These are phyloP conservation scores for Neostethus bicornis DNA, from an alignment of 2,797 vertebrate genomes.

Conservation along the genomic window DNA sequence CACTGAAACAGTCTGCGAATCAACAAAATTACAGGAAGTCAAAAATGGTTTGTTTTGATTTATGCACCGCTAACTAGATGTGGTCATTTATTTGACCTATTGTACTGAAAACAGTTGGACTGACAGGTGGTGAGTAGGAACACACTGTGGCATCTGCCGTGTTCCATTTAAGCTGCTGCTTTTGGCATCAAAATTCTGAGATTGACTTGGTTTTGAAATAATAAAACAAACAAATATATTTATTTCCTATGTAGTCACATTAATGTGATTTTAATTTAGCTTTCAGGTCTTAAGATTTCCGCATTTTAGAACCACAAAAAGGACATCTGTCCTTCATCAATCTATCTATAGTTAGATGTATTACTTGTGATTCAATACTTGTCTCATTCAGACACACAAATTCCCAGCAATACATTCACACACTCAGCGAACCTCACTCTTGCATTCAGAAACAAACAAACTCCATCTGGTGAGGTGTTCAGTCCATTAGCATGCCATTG, in stretches of 20 bases:
- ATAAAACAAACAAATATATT: slow-evolving; percentile 14
- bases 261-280: not conserved
- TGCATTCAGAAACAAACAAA: slow-evolving; percentile 60
- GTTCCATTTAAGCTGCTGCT: slow-evolving; percentile 52
- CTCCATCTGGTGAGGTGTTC: slow-evolving; percentile 65
- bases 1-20: not conserved
- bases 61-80: slow-evolving; percentile 6
- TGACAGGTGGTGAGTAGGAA: slow-evolving; percentile 57
- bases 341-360: not conserved
- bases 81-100: slow-evolving; percentile 45
- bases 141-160: slow-evolving; percentile 45
- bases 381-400: slow-evolving; percentile 7
- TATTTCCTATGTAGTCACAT: slow-evolving; percentile 6
- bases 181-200: slow-evolving; percentile 12
- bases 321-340: not conserved
- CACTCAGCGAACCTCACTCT: slow-evolving; percentile 54
- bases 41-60: not conserved
- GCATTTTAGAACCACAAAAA: not conserved
- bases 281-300: not conserved
- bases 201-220: slow-evolving; percentile 6
- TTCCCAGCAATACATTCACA: slow-evolving; percentile 5
- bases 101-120: slow-evolving; percentile 69
- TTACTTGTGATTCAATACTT: not conserved
- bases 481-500: slow-evolving; percentile 73
- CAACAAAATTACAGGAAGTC: not conserved